Evolutionary conservation across 2,113 vertebrate species (phyloP).

Genomic region (Falcunculus frontatus): DNA sequence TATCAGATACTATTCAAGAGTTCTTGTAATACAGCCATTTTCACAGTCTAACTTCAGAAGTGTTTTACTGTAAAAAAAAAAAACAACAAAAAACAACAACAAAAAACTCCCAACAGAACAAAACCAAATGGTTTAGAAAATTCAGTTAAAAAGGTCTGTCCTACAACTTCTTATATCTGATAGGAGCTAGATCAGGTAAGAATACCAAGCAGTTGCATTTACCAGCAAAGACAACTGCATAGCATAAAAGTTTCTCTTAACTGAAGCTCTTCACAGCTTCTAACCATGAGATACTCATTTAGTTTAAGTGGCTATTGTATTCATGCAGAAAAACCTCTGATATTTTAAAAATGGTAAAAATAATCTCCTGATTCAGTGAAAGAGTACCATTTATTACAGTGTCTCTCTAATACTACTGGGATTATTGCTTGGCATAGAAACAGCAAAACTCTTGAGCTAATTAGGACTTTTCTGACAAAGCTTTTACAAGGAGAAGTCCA

Average conservation of each 20-base stretch:
- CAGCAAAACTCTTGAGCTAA: background rate
- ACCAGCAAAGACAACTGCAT: background rate
- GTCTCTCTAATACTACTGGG: background rate
- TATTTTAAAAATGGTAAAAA: background rate
- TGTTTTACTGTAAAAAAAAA: background rate
- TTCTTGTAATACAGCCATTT: fast-evolving
- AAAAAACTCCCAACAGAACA: background rate
- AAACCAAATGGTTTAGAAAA: background rate
- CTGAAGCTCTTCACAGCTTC: background rate
- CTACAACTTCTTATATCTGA: background rate
- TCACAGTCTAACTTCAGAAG: background rate
- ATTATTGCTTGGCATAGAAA: background rate
- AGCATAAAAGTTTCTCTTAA: background rate
- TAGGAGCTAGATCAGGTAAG: background rate
- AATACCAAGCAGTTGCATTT: background rate
- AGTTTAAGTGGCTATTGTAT: background rate
- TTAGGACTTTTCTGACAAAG: background rate
- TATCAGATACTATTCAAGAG: background rate
- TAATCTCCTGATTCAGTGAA: background rate
- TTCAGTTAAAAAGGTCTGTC: background rate
- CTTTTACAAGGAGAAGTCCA: background rate
- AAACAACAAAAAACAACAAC: too few relatives aligned
- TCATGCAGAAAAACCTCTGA: background rate
- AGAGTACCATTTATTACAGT: background rate
- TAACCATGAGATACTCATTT: background rate